Evolutionary conservation across 2,888 invertebrate species (phyloP).

Genomic region (Melanostoma scalare): DNA sequence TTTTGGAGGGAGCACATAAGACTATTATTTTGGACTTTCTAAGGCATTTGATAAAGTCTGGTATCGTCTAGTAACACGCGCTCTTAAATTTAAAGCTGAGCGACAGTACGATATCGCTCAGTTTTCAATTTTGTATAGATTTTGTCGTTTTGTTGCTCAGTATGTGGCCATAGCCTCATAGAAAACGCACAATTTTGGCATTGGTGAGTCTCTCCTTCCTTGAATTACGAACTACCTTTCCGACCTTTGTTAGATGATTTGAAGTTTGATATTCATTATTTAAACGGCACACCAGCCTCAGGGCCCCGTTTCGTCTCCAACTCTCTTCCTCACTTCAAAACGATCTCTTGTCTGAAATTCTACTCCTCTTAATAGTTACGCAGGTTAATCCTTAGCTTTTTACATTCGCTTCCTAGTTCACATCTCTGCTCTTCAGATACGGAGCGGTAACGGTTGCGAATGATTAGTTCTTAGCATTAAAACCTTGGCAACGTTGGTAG

Average conservation of each 20-base stretch:
- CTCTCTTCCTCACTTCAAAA: constrained; percentile 26
- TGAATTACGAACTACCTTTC: neutral
- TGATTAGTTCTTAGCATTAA: neutral
- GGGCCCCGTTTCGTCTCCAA: constrained; percentile 30
- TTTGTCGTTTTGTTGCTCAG: too few relatives aligned
- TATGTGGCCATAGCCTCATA: too few relatives aligned
- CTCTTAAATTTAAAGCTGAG: too few relatives aligned
- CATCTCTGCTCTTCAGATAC: neutral
- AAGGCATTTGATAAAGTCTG: neutral
- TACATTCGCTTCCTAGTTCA: neutral
- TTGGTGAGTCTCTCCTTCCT: neutral
- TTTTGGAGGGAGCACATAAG: neutral
- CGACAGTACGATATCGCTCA: too few relatives aligned
- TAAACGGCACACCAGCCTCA: constrained; percentile 7
- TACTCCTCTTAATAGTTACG: constrained; percentile 18
- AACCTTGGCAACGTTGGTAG: neutral
- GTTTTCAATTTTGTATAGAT: too few relatives aligned
- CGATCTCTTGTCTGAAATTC: constrained; percentile 25
- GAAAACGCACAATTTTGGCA: neutral
- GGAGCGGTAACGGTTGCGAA: neutral
- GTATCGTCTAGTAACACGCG: neutral
- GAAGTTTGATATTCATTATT: neutral
- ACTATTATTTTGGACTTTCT: neutral
- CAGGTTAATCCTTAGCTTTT: neutral
- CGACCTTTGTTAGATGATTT: neutral